Evolutionary conservation across 2,113 vertebrate genomes (phyloP).

Genomic region (Lepus europaeus): DNA sequence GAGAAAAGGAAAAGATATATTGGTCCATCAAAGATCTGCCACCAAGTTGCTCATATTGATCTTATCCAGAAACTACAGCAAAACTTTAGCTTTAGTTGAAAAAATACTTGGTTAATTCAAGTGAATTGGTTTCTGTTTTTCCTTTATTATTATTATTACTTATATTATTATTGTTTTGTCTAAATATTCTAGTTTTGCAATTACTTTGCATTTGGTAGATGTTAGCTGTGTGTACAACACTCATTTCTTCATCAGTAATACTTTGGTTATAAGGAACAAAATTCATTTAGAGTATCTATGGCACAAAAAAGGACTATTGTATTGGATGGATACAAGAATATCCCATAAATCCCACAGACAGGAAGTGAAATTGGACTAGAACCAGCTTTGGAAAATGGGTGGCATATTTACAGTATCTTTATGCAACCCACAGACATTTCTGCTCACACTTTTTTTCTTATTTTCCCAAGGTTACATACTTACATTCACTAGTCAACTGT

Average conservation of each 20-base stretch:
- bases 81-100: background rate
- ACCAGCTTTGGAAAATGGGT: background rate
- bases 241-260: background rate
- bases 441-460: fast-evolving
- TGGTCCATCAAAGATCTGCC: too few species aligned
- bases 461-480: background rate
- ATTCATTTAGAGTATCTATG: background rate
- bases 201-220: background rate
- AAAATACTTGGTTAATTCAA: background rate
- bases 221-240: background rate
- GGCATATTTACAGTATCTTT: background rate
- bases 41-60: background rate
- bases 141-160: background rate
- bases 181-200: background rate
- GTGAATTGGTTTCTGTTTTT: background rate
- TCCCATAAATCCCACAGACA: background rate
- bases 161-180: background rate
- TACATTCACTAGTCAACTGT: background rate
- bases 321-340: background rate
- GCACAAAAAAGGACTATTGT: background rate
- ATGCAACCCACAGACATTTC: background rate
- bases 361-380: background rate
- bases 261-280: background rate
- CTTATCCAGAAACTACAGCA: background rate
- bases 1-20: background rate